Conservation (phyloP, 2,888 invertebrate genomes). For the Unio delphinus region DNA sequence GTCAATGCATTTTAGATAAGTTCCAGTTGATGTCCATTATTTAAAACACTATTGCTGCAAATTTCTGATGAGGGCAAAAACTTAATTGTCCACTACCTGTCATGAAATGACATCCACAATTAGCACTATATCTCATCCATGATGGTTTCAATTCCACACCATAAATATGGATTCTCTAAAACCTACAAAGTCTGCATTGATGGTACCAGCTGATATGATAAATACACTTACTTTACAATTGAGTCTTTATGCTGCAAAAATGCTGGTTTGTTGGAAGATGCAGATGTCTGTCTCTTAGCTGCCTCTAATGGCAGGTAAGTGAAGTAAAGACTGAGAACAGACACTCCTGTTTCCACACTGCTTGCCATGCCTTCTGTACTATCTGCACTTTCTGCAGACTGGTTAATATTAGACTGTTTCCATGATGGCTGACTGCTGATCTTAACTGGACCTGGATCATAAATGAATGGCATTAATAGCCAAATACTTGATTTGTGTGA, state of each 20-base stretch:
- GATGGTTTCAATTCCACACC: too few relatives aligned
- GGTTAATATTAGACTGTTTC: constrained; percentile 32
- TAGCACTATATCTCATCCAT: too few relatives aligned
- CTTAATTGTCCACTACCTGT: too few relatives aligned
- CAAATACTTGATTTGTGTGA: background rate
- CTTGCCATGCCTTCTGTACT: constrained; percentile 18
- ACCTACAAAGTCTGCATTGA: background rate
- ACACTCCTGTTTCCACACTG: constrained; percentile 42
- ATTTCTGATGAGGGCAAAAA: too few relatives aligned
- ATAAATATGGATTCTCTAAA: too few relatives aligned
- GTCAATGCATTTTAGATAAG: too few relatives aligned
- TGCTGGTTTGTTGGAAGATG: constrained; percentile 21
- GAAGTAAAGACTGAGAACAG: constrained; percentile 51
- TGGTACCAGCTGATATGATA: background rate
- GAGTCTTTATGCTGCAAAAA: constrained; percentile 43
- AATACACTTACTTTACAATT: constrained; percentile 39
- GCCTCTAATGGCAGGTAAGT: constrained; percentile 23
- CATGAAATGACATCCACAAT: too few relatives aligned
- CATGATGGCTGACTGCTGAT: constrained; percentile 60
- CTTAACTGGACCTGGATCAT: constrained; percentile 45
- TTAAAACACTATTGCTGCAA: too few relatives aligned
- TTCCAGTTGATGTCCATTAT: too few relatives aligned
- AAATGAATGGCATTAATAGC: background rate
- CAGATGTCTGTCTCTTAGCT: constrained; percentile 16
- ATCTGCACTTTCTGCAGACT: constrained; percentile 7